phyloP scores from a whole-genome alignment of 2,888 invertebrate species.

The Leucophora obtusa region DNA sequence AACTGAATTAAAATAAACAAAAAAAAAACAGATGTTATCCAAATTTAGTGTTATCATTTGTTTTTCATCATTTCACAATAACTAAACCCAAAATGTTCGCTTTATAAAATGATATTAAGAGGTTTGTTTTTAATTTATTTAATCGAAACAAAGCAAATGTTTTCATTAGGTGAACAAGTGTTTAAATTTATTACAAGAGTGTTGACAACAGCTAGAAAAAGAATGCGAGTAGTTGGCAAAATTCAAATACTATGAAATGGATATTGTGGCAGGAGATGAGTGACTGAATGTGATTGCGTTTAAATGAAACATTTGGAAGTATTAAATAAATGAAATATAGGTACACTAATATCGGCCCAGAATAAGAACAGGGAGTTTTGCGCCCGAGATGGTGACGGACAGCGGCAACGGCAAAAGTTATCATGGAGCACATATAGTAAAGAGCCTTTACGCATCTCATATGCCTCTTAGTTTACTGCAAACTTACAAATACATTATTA shows the following conservation, averaged over 20 bases:
- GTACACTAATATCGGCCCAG: too few relatives aligned
- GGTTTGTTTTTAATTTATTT: not conserved
- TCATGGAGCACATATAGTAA: too few relatives aligned
- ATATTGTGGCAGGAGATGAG: not conserved
- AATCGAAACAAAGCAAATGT: slow-evolving; percentile 19
- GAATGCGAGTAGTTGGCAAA: not conserved
- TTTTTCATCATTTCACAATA: not conserved
- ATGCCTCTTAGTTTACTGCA: too few relatives aligned
- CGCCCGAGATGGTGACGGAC: too few relatives aligned
- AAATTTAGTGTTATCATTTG: not conserved
- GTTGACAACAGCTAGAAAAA: slow-evolving; percentile 16
- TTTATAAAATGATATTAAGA: not conserved
- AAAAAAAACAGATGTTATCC: not conserved
- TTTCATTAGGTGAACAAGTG: slow-evolving; percentile 1
- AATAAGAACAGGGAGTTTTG: too few relatives aligned
- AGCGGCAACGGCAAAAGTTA: too few relatives aligned
- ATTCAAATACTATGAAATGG: not conserved
- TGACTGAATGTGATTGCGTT: slow-evolving; percentile 35
- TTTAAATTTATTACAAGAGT: not conserved
- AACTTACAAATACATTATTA: too few relatives aligned
- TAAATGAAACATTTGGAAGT: slow-evolving; percentile 1
- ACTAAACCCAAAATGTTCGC: not conserved
- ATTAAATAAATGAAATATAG: too few relatives aligned
- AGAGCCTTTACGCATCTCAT: too few relatives aligned
- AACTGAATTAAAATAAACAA: slow-evolving; percentile 4